phyloP scores from a whole-genome alignment of 2,797 vertebrate species.

The Hafferia zeledoni region DNA sequence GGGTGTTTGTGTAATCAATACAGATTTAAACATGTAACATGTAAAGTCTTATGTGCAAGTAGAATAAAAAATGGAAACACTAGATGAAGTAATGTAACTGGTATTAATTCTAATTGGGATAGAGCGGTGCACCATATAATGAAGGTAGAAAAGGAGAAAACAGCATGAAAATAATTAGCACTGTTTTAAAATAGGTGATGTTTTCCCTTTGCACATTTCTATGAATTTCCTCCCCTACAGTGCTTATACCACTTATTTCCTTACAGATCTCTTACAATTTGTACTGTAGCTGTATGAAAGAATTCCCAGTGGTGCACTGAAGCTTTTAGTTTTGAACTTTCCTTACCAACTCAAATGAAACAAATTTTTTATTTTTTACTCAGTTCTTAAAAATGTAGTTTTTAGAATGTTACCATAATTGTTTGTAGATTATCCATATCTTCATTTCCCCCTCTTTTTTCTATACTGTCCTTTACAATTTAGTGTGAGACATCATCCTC shows the following conservation, averaged over 20 bases:
- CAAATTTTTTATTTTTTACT: neutral
- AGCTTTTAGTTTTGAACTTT: neutral
- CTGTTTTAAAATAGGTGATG: neutral
- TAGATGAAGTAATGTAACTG: neutral
- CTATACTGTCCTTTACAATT: neutral
- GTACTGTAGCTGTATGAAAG: neutral
- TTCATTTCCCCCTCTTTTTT: neutral
- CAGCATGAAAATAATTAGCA: slow-evolving; percentile 20
- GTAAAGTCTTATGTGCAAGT: neutral
- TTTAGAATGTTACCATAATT: neutral
- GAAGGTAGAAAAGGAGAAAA: neutral
- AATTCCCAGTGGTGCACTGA: neutral
- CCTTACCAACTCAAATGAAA: neutral
- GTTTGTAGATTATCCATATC: neutral
- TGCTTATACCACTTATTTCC: neutral
- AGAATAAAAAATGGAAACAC: neutral
- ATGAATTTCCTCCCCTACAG: neutral
- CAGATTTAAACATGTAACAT: neutral
- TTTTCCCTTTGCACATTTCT: neutral
- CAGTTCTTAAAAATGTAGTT: neutral
- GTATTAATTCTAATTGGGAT: neutral
- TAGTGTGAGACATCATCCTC: neutral
- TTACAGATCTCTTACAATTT: neutral
- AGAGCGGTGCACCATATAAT: neutral
- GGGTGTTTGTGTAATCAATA: neutral